A percentile compares a stretch with the other conserved stretches of the same genome.
These are phyloP conservation scores for Cirrhinus molitorella DNA, from an alignment of 2,797 vertebrate genomes.

Conservation along the genomic window DNA sequence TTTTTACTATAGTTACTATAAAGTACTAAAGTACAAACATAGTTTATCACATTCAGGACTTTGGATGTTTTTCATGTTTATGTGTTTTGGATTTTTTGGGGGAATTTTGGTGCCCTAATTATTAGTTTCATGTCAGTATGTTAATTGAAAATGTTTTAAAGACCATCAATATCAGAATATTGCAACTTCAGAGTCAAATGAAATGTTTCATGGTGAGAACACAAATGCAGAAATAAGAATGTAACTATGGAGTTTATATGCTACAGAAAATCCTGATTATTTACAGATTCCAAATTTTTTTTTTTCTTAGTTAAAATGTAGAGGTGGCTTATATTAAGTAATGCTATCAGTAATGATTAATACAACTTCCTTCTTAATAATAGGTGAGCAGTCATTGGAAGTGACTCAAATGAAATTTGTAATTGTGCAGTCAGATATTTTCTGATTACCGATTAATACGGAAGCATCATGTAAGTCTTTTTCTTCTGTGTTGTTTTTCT, in stretches of 20 bases:
- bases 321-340: neutral
- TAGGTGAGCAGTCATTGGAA: neutral
- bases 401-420: neutral
- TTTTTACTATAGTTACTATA: no score
- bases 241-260: neutral
- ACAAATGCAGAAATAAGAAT: neutral
- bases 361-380: neutral
- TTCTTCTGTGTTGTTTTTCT: neutral
- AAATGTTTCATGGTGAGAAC: neutral
- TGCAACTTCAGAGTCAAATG: no score
- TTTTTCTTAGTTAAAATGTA: neutral
- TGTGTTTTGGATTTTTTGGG: no score
- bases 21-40: neutral
- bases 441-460: neutral
- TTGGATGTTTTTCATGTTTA: no score
- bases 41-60: no score
- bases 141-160: neutral
- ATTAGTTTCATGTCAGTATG: neutral
- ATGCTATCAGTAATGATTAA: neutral
- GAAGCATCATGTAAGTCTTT: neutral
- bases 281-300: neutral
- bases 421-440: neutral
- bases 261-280: constrained; percentile 9
- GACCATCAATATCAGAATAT: neutral
- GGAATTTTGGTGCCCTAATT: no score